Evolutionary conservation across 1,140 invertebrate genomes (phyloP).

Genomic region (Pectinophora gossypiella): DNA sequence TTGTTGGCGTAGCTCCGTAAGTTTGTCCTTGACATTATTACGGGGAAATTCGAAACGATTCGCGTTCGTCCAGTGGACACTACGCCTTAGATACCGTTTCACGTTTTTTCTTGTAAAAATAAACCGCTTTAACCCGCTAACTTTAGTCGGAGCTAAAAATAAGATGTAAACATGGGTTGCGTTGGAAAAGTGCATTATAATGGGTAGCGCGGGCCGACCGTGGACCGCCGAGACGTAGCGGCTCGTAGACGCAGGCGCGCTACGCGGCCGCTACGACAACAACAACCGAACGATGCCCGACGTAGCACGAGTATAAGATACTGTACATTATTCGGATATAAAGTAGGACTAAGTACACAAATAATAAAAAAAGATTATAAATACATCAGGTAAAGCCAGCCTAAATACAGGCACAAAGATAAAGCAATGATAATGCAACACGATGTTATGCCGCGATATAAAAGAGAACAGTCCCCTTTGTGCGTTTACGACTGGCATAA

Average conservation of each 20-base stretch:
- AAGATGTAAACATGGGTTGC: slow-evolving; percentile 25
- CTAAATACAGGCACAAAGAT: too few relatives aligned
- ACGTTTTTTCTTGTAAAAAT: too few relatives aligned
- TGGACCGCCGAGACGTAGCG: slow-evolving; percentile 24
- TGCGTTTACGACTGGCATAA: neutral
- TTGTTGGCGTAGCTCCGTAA: neutral
- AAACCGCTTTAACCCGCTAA: too few relatives aligned
- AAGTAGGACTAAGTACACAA: too few relatives aligned
- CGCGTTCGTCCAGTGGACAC: neutral
- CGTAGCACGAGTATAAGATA: too few relatives aligned
- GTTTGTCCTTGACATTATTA: neutral
- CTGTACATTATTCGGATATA: too few relatives aligned
- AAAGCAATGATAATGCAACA: too few relatives aligned
- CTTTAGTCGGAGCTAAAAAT: neutral
- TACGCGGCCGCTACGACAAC: slow-evolving; percentile 41
- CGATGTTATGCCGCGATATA: too few relatives aligned
- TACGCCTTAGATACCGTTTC: too few relatives aligned
- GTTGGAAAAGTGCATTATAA: slow-evolving; percentile 21
- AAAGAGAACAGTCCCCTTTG: too few relatives aligned
- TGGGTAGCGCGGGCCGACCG: neutral
- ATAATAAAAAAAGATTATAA: too few relatives aligned
- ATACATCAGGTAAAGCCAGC: too few relatives aligned
- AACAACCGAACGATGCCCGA: neutral
- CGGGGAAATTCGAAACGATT: neutral
- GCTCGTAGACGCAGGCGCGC: slow-evolving; percentile 57